Percentiles rank a stretch among this genome's conserved stretches.
These are phyloP conservation scores for Spialia ferax DNA, from an alignment of 2,888 invertebrate species.

Conservation along the genomic window DNA sequence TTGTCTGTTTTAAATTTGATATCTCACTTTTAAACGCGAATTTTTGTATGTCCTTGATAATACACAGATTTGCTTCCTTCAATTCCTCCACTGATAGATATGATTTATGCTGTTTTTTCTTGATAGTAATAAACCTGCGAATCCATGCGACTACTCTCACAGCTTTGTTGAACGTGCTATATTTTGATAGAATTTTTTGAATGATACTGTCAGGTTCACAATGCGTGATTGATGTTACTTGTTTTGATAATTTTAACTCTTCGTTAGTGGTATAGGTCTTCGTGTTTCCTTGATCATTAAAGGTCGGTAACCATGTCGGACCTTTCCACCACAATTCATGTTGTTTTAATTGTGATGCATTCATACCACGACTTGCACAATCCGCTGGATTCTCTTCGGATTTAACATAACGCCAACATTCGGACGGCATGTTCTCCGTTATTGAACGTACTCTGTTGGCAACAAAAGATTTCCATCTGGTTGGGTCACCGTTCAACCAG, in stretches of 20 bases:
- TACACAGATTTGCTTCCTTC: too few species aligned
- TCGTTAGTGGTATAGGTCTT: too few species aligned
- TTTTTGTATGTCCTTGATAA: too few species aligned
- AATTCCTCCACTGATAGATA: not conserved
- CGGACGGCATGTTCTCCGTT: not conserved
- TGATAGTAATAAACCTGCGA: not conserved
- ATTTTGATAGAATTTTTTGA: not conserved
- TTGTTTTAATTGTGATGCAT: constrained; percentile 16
- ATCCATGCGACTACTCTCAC: not conserved
- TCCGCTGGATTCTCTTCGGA: constrained; percentile 18
- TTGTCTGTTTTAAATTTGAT: too few species aligned
- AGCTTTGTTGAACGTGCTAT: not conserved
- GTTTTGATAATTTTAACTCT: too few species aligned
- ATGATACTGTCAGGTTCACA: too few species aligned
- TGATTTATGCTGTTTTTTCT: not conserved
- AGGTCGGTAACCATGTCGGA: not conserved
- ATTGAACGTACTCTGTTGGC: not conserved
- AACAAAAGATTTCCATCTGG: not conserved
- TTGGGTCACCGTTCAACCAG: not conserved
- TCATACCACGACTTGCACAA: constrained; percentile 18
- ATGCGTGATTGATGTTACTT: too few species aligned
- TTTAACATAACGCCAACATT: constrained; percentile 17
- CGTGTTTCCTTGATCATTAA: too few species aligned
- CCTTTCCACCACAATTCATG: constrained; percentile 6
- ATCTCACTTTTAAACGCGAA: too few species aligned